These are phyloP conservation scores for Andrena cerasifolii DNA, from an alignment of 1,140 invertebrate species.

Conservation along the genomic window DNA sequence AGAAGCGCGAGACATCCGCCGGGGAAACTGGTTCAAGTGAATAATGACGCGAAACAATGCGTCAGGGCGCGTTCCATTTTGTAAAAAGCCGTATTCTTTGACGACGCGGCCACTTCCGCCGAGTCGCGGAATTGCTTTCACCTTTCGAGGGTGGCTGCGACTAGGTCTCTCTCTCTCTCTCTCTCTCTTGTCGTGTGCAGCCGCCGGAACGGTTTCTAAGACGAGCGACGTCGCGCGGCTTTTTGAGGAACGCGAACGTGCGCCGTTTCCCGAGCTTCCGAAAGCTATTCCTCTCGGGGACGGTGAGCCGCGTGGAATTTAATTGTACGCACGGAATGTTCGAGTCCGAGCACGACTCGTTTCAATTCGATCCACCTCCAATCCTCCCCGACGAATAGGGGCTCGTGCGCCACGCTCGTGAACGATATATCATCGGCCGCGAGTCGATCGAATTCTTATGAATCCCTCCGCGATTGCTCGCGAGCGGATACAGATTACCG, in stretches of 20 bases:
- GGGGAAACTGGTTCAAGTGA: constrained; percentile 70
- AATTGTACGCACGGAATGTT: too few species aligned
- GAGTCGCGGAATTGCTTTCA: constrained; percentile 22
- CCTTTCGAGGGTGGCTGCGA: constrained; percentile 13
- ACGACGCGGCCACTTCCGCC: constrained; percentile 39
- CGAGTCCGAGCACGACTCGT: too few species aligned
- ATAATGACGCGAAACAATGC: constrained; percentile 70
- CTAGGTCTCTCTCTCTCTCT: too few species aligned
- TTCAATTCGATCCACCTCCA: too few species aligned
- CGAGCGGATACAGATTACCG: constrained; percentile 39
- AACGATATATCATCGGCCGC: constrained; percentile 35
- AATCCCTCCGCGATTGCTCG: constrained; percentile 16
- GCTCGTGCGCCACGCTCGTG: too few species aligned
- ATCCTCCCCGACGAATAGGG: too few species aligned
- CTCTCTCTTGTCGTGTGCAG: too few species aligned
- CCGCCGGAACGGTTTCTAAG: background rate
- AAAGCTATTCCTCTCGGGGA: background rate
- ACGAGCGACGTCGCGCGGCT: background rate
- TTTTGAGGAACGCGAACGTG: background rate
- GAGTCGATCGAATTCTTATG: constrained; percentile 35
- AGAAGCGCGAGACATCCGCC: constrained; percentile 17
- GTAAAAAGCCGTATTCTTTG: constrained; percentile 61
- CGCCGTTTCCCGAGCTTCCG: too few species aligned
- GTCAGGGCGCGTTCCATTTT: constrained; percentile 27
- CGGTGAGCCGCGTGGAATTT: background rate